Base-by-base conservation (phyloP, 1,140 invertebrate genomes). In the Aradophagus sp. region DNA sequence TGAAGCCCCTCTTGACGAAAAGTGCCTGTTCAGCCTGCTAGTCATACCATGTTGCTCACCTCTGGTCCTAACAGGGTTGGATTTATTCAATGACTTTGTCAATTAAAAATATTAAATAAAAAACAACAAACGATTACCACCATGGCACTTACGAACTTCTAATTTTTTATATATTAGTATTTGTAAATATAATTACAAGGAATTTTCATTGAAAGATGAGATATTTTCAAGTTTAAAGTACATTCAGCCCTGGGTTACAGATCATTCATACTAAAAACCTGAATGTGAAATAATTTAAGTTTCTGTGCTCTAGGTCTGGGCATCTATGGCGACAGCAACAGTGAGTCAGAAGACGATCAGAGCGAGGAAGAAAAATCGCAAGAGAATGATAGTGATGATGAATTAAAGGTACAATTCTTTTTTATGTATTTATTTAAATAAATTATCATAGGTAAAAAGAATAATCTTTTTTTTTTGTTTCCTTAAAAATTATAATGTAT, bases 261-360 rank as follows among this genome's bases (percentile, higher is more conserved):
- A n/a, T n/a, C n/a, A n/a, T n/a, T n/a, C n/a, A n/a, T n/a, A n/a
- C n/a, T n/a, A n/a, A n/a, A n/a, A n/a, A n/a, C n/a, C n/a, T n/a
- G 53, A 47, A 55, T 50, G 4, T 34, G 53, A n/a, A 32, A 42
- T 66, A 44, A 68, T 11, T 20, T 48, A 56, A 10, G 55, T 44
- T 66, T 56, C 52, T 81, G 41, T 77, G 62, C 69, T 76, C 32
- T 80, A 87, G 86, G 86, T 80, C 84, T 87, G 79, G 85, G 86
- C 65, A 87, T 87, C 79, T 88, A 88, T 65, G 87, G 85, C 19
- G 86, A 87, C 61, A 87, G 84, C 61, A 85, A 85, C 70, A 86
- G 84, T 44, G 87, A 86, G 14, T 86, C 84, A 2, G 87, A 88
- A 39, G 85, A 85, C 20, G 84, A 86, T 36, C 79, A 82, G 31